Evolutionary conservation across 1,140 invertebrate species (phyloP).

Genomic region (Zaprionus gabonicus): DNA sequence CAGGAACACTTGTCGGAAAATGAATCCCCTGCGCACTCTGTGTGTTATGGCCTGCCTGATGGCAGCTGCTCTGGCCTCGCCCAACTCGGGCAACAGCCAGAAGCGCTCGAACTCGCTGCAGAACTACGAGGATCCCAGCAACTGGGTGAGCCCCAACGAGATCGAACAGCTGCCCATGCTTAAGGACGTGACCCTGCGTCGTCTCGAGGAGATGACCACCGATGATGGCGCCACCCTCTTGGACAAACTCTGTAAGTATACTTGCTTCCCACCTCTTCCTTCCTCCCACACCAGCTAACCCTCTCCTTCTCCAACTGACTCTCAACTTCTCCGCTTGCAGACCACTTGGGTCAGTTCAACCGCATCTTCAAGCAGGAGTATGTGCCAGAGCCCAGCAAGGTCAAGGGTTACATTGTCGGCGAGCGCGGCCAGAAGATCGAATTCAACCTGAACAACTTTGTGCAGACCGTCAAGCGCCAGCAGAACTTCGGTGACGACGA

Average conservation of each 20-base stretch:
- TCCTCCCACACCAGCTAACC: neutral
- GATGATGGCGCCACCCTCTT: constrained; percentile 70
- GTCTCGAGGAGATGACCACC: constrained; percentile 69
- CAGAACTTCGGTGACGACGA: constrained; percentile 73
- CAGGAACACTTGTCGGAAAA: constrained; percentile 30
- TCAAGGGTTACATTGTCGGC: constrained; percentile 68
- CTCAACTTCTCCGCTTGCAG: constrained; percentile 17
- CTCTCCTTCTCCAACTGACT: no score
- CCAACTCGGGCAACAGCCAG: constrained; percentile 25
- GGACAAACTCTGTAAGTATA: constrained; percentile 62
- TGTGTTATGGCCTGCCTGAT: constrained; percentile 68
- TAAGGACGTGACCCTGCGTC: constrained; percentile 64
- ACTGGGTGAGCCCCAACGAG: constrained; percentile 64
- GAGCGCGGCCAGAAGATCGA: constrained; percentile 64
- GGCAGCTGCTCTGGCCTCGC: constrained; percentile 45
- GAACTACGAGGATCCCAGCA: constrained; percentile 61
- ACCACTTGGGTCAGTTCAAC: constrained; percentile 74
- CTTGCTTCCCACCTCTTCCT: neutral
- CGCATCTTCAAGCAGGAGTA: constrained; percentile 59
- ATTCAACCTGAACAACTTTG: constrained; percentile 69
- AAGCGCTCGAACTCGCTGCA: constrained; percentile 51
- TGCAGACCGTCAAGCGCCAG: constrained; percentile 67
- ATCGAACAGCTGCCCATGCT: constrained; percentile 68
- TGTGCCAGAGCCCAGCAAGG: constrained; percentile 65
- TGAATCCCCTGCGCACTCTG: constrained; percentile 71